Evolutionary conservation across 2,797 vertebrate genomes (phyloP), one percentile per base, ranked within the genome.

Genomic region (Diglossa cyanea): DNA sequence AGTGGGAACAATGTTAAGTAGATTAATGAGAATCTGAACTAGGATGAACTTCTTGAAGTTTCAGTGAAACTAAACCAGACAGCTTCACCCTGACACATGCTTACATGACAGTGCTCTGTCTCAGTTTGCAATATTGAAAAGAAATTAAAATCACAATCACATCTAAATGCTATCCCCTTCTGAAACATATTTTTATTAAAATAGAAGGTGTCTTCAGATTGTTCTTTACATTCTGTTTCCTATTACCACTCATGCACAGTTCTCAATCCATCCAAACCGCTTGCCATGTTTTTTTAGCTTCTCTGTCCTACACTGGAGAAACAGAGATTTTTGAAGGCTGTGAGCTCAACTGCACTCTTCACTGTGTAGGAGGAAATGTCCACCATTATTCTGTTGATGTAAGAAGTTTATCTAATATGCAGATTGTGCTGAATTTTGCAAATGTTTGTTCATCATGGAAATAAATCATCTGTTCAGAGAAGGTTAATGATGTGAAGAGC

Each of bases 191-290:
- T 83, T 85, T 82, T 47, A 44, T 54, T 58, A 21, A 31, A 91
- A 73, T 2, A 35, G 8, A 66, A 55, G 7, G 25, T 72, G 9
- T 2, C 25, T 80, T 70, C 16, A 42, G 42, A 14, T 10, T 67
- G 13, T 30, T 83, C 58, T 45, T 79, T 45, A 19, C 35, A 45
- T 47, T 44, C 50, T 86, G 3, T 19, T 42, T 90, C 18, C 16
- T 39, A 16, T 47, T 23, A 33, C 1, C 3, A 6, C 0, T 1
- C 7, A 37, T 9, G 8, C 19, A 39, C 8, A 7, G 25, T 35
- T 77, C 61, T 66, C 26, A 72, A 79, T 28, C 25, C 15, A 30
- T 30, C 6, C 8, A 7, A 67, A 60, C 11, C 3, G 17, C 24
- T 66, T 76, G 17, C 28, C 1, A 0, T 30, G 55, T 11, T 81